Evolutionary conservation across 2,888 invertebrate species (phyloP).

Genomic region (Lumbricus terrestris): DNA sequence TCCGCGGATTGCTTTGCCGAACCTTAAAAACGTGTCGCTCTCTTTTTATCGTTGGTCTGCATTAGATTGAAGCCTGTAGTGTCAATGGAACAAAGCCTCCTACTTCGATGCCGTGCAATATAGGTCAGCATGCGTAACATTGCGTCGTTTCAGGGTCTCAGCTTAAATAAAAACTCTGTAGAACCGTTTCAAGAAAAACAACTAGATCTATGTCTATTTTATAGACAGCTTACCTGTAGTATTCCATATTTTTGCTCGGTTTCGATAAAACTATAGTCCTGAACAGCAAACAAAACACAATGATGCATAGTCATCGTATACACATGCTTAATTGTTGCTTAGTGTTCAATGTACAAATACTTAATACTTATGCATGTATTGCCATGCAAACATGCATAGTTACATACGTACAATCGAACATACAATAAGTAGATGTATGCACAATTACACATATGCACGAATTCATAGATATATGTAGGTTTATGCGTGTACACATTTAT

Average conservation of each 20-base stretch:
- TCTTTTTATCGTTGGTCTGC: neutral
- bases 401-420: neutral
- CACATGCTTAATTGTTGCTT: neutral
- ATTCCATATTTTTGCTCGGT: slow-evolving; percentile 90
- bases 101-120: neutral
- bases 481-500: neutral
- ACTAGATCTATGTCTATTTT: too few species aligned
- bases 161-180: neutral
- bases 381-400: neutral
- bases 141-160: neutral
- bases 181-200: neutral
- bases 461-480: neutral
- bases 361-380: neutral
- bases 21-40: neutral
- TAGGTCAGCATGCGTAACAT: neutral
- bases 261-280: slow-evolving; percentile 84
- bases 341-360: neutral
- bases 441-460: neutral
- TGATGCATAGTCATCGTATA: neutral
- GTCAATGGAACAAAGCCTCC: too few species aligned
- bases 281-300: slow-evolving; percentile 44
- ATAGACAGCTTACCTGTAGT: slow-evolving; percentile 76
- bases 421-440: neutral
- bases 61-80: neutral
- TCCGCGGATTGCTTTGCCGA: neutral